Evolutionary conservation across 2,888 invertebrate genomes (phyloP).

Genomic region (Lasioglossum oenotherae): DNA sequence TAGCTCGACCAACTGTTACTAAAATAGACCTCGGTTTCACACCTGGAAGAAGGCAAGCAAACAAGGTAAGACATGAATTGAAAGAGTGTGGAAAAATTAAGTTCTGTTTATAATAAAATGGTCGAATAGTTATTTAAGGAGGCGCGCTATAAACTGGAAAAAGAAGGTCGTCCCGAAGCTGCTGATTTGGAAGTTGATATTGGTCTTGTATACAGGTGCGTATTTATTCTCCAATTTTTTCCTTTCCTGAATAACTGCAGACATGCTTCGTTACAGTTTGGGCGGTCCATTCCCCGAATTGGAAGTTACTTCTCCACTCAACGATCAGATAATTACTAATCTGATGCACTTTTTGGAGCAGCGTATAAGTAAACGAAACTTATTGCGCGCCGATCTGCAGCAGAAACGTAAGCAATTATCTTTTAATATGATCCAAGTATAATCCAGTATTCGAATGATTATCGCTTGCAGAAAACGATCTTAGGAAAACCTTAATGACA

Average conservation of each 20-base stretch:
- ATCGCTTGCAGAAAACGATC: conserved; percentile 77
- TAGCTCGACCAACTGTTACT: conserved; percentile 88
- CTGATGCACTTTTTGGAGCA: conserved; percentile 89
- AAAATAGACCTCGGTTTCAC: conserved; percentile 88
- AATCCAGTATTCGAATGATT: neutral
- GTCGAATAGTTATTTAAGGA: conserved; percentile 83
- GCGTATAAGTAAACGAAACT: conserved; percentile 88
- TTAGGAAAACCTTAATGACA: conserved; percentile 87
- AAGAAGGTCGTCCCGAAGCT: conserved; percentile 80
- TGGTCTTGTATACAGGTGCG: conserved; percentile 87
- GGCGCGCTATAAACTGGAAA: conserved; percentile 83
- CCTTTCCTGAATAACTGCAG: neutral
- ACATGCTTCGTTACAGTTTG: conserved; percentile 84
- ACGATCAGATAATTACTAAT: conserved; percentile 88
- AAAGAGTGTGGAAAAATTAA: neutral
- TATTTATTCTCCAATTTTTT: neutral
- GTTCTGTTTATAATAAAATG: conserved; percentile 20
- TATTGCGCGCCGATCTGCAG: conserved; percentile 88
- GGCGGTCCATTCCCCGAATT: conserved; percentile 91
- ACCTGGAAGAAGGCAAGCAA: conserved; percentile 92
- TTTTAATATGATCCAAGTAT: neutral
- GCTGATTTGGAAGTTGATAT: conserved; percentile 87
- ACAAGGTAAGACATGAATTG: conserved; percentile 86
- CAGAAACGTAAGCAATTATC: conserved; percentile 85
- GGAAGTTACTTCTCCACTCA: conserved; percentile 88